phyloP scores from a whole-genome alignment of 2,888 invertebrate species.

The Apoda limacodes region DNA sequence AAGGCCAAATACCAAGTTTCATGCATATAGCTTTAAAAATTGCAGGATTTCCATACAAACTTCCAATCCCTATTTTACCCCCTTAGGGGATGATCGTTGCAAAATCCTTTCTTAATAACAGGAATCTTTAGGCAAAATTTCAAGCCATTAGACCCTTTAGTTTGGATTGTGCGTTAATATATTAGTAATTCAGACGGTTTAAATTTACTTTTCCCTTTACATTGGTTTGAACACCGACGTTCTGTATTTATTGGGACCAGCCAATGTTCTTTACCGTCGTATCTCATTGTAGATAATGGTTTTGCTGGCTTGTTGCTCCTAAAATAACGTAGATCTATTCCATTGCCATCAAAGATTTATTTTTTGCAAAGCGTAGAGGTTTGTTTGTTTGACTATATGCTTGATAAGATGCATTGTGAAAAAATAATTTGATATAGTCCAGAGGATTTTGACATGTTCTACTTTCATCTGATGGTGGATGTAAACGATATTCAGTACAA shows the following conservation, averaged over 20 bases:
- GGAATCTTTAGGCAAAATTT: too few relatives aligned
- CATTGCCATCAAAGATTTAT: constrained; percentile 9
- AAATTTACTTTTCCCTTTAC: constrained; percentile 8
- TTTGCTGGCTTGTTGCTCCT: constrained; percentile 7
- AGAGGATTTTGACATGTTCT: too few relatives aligned
- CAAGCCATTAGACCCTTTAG: too few relatives aligned
- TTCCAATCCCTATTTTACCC: too few relatives aligned
- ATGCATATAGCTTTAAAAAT: too few relatives aligned
- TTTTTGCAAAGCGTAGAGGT: constrained; percentile 10
- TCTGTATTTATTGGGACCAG: constrained; percentile 8
- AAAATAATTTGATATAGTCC: constrained; percentile 10
- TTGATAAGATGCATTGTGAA: constrained; percentile 10
- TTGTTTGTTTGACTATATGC: constrained; percentile 11
- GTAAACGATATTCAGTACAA: constrained; percentile 12
- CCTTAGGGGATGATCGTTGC: too few relatives aligned
- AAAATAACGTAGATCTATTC: constrained; percentile 8
- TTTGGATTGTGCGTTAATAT: too few relatives aligned
- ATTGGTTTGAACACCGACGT: constrained; percentile 10
- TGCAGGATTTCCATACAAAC: too few relatives aligned
- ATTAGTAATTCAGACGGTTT: too few relatives aligned
- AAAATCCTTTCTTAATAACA: too few relatives aligned
- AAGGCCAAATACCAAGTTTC: too few relatives aligned
- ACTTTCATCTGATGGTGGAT: too few relatives aligned
- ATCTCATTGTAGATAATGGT: constrained; percentile 7
- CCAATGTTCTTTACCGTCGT: constrained; percentile 8